phyloP scores from a whole-genome alignment of 2,113 vertebrate species.

The Misgurnus mizolepis region DNA sequence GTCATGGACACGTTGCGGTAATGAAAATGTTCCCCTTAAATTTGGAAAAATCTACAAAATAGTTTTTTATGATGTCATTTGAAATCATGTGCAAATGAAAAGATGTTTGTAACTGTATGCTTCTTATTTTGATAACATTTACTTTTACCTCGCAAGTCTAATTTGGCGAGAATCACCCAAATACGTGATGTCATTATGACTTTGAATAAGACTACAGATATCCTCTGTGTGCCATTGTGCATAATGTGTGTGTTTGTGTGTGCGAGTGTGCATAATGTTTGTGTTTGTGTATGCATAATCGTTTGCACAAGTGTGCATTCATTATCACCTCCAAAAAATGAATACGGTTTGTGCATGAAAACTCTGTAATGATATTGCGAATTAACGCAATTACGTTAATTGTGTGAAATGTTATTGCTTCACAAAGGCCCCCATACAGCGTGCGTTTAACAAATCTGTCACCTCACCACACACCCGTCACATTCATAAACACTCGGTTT shows the following conservation, averaged over 20 bases:
- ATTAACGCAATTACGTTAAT: conserved; percentile 34
- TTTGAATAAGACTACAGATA: conserved; percentile 32
- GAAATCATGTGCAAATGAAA: too few species aligned
- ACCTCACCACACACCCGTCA: neutral
- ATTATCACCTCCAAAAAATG: neutral
- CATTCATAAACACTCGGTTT: conserved; percentile 22
- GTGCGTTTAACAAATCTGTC: conserved; percentile 12
- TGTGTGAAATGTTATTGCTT: conserved; percentile 13
- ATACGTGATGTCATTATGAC: conserved; percentile 14
- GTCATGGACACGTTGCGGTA: too few species aligned
- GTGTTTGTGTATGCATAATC: neutral
- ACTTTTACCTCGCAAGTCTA: too few species aligned
- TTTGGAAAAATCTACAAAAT: too few species aligned
- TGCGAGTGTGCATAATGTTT: neutral
- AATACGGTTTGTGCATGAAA: neutral
- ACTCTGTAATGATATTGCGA: conserved; percentile 17
- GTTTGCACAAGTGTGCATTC: neutral
- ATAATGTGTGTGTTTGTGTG: neutral
- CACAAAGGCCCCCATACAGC: conserved; percentile 4
- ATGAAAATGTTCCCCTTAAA: too few species aligned
- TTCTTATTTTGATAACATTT: too few species aligned
- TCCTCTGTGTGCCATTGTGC: neutral
- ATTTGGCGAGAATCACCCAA: neutral
- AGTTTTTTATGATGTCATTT: too few species aligned
- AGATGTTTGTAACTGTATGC: too few species aligned